Conservation (phyloP, 2,888 invertebrate species). For the Spodoptera picta region DNA sequence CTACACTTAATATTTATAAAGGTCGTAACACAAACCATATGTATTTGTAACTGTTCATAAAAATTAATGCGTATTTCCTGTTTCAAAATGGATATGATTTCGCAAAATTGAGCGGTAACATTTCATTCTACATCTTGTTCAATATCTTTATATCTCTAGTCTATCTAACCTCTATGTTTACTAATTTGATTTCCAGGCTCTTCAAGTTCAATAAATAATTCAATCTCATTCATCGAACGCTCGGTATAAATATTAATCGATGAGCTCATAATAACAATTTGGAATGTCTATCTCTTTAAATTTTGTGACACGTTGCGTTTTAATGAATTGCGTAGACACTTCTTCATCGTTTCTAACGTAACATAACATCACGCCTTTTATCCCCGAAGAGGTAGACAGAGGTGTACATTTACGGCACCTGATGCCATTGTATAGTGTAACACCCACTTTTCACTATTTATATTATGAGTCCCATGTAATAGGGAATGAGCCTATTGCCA, state of each 20-base stretch:
- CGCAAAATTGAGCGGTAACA: no score
- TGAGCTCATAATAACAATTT: constrained; percentile 43
- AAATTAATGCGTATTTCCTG: constrained; percentile 5
- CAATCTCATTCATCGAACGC: constrained; percentile 34
- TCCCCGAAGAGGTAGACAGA: no score
- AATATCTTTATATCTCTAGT: background rate
- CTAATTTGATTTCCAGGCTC: constrained; percentile 30
- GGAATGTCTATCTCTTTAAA: constrained; percentile 34
- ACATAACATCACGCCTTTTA: no score
- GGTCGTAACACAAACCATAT: no score
- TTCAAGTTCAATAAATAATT: constrained; percentile 40
- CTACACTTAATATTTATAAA: no score
- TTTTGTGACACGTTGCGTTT: constrained; percentile 1
- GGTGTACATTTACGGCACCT: no score
- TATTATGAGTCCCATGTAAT: no score
- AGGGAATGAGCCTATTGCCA: no score
- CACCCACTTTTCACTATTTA: no score
- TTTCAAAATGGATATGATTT: no score
- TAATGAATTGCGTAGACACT: background rate
- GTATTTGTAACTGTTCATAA: background rate
- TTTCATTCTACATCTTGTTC: background rate
- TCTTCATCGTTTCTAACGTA: background rate
- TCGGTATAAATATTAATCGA: constrained; percentile 41
- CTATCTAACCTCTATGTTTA: background rate
- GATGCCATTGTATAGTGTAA: no score